Percentiles rank a stretch among this genome's conserved stretches.
These are phyloP conservation scores for Abramis brama DNA, from an alignment of 2,113 vertebrate genomes.

Conservation along the genomic window DNA sequence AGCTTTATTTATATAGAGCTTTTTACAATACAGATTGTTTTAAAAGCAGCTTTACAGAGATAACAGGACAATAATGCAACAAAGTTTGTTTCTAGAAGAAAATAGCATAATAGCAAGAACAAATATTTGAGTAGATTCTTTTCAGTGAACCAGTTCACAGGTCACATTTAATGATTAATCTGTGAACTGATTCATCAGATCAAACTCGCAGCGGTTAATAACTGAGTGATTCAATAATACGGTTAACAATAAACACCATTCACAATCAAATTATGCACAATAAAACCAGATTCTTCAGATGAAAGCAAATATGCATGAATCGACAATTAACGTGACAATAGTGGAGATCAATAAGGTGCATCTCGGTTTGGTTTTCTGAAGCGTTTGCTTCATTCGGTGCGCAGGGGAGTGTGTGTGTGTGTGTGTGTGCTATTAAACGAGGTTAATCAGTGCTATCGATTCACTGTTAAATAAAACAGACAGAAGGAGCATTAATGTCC, in stretches of 20 bases:
- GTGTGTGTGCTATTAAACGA: background rate
- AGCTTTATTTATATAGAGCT: too few relatives aligned
- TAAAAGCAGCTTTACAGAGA: too few relatives aligned
- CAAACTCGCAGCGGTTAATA: too few relatives aligned
- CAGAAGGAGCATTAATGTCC: conserved; percentile 21
- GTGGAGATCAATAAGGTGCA: background rate
- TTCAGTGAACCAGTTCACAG: too few relatives aligned
- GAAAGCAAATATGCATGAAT: background rate
- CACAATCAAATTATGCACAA: background rate
- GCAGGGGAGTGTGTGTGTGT: background rate
- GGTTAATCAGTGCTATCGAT: conserved; percentile 13
- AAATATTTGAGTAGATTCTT: too few relatives aligned
- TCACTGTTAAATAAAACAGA: conserved; percentile 8
- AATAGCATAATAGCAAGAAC: too few relatives aligned
- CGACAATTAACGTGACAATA: background rate
- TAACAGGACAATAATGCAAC: too few relatives aligned
- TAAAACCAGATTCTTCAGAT: background rate
- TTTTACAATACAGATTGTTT: too few relatives aligned
- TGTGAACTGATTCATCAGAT: too few relatives aligned
- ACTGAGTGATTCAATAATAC: too few relatives aligned
- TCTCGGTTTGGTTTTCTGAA: background rate
- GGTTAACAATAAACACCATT: background rate
- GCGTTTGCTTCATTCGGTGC: background rate
- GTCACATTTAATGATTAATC: too few relatives aligned
- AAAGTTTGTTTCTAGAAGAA: too few relatives aligned